Evolutionary conservation across 2,797 vertebrate species (phyloP), one percentile per base, ranked within the genome.

Genomic region (Ctenochaetus hawaiiensis): DNA sequence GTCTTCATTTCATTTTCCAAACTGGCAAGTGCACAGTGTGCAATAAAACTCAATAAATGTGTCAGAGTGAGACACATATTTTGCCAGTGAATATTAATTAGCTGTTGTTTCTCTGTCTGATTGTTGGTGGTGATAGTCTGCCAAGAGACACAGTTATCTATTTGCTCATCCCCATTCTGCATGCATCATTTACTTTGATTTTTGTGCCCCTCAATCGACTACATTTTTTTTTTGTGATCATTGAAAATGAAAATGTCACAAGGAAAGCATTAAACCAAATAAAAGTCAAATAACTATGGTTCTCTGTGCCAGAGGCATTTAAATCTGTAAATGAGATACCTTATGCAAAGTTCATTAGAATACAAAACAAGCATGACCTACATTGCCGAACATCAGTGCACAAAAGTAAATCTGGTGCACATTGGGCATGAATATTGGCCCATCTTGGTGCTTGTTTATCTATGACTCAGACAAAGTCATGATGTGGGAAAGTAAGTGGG

Each of bases 1-100:
- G 64, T 86, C 66, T 84, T 85, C 53, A 48, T 79, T 66, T 60
- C 53, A 26, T 87, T 80, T 83, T 77, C 80, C 59, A 81, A 83
- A 72, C 73, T 89, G 83, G 80, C 83, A 86, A 68, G 61, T 54
- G 65, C 62, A 64, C 67, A 44, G 41, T 30, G 63, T 76, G 75
- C 72, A 67, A 68, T 80, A 74, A 81, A 83, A 86, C 67, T 74
- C 77, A 68, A 81, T 73, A 86, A 87, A 91, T 76, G 87, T 88
- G 87, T 91, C 89, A 82, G 88, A 83, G 83, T 77, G 80, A 91
- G 81, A 81, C 77, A 72, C 78, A 77, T 77, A 82, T 82, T 86
- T 86, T 84, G 81, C 75, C 87, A 84, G 78, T 78, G 89, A 93
- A 94, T 93, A 92, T 92, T 86, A 92, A 94, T 92, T 82, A 89